A percentile compares a stretch with the other conserved stretches of the same genome.
These are phyloP conservation scores for Grapholita molesta DNA, from an alignment of 1,140 invertebrate genomes.

Conservation along the genomic window DNA sequence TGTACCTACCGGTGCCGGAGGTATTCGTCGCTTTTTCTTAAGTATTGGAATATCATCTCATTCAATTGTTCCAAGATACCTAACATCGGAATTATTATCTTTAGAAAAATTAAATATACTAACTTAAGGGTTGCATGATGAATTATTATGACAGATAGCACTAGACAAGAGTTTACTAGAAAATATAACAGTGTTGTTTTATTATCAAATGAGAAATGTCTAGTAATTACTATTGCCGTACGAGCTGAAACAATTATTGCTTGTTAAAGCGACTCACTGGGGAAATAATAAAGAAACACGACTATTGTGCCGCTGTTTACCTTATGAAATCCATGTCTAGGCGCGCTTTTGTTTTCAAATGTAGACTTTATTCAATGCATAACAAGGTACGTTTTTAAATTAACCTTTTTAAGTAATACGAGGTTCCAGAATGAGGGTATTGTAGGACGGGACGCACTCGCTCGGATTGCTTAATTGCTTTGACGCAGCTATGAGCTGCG, in stretches of 20 bases:
- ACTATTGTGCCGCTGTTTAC: conserved; percentile 25
- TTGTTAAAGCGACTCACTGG: conserved; percentile 41
- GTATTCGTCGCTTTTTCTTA: too few species aligned
- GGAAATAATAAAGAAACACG: conserved; percentile 48
- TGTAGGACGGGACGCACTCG: conserved; percentile 1
- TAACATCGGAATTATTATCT: too few species aligned
- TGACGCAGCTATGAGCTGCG: conserved; percentile 21
- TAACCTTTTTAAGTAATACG: not conserved
- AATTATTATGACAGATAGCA: too few species aligned
- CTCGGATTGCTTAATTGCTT: conserved; percentile 41
- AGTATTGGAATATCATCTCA: too few species aligned
- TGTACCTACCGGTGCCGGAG: too few species aligned
- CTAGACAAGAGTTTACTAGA: too few species aligned
- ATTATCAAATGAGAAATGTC: conserved; percentile 7
- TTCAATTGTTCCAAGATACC: too few species aligned
- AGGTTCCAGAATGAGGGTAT: not conserved
- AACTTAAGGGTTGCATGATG: too few species aligned
- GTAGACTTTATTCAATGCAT: not conserved
- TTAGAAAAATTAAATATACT: too few species aligned
- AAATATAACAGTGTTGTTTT: too few species aligned
- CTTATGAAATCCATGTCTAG: not conserved
- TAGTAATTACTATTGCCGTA: not conserved
- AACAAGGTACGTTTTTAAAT: not conserved
- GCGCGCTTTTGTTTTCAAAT: not conserved
- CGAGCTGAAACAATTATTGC: conserved; percentile 46